Evolutionary conservation across 2,113 vertebrate species (phyloP), one percentile per base, ranked within the genome.

Genomic region (Xiphorhynchus elegans): DNA sequence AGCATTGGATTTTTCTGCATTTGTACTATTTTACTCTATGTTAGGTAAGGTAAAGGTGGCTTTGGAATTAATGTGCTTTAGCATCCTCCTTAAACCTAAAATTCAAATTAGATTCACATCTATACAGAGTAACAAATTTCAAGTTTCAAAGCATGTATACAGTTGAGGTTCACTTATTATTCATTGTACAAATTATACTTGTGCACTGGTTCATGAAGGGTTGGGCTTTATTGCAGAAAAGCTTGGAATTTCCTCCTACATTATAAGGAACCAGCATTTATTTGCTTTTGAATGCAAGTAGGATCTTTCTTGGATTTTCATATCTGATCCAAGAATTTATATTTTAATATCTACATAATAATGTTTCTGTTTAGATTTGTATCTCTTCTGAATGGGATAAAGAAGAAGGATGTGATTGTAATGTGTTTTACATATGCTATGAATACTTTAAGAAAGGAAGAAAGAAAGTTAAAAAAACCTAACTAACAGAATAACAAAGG

Each of bases 271-370:
- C 13, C 17, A 44, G 31, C 39, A 42, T 80, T 91, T 85, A 85
- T 93, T 89, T 94, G 49, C 81, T 76, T 94, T 69, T 50, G 70
- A 12, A 74, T 91, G 55, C 70, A 80, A 70, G 66, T 46, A 64
- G 53, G 37, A 67, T 87, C n/a, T 62, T 68, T 69, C 58, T 72
- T 80, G 63, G 46, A 93, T 90, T 91, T 96, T 80, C 82, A 20
- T 93, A 85, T 79, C 46, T 73, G 63, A 89, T 87, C 21, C 79
- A 59, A 50, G 53, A 87, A 88, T 80, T 82, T 85, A 8, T 87
- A 88, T 93, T 96, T 95, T 88, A 80, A 70, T 87, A 84, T 63
- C 46, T 69, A 76, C 67, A 62, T 77, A 88, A 77, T 74, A 82
- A 66, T 49, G 25, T 62, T 77, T 79, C 84, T 91, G 42, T 62